phyloP scores from a whole-genome alignment of 2,888 invertebrate genomes.

The Eupithecia abbreviata region DNA sequence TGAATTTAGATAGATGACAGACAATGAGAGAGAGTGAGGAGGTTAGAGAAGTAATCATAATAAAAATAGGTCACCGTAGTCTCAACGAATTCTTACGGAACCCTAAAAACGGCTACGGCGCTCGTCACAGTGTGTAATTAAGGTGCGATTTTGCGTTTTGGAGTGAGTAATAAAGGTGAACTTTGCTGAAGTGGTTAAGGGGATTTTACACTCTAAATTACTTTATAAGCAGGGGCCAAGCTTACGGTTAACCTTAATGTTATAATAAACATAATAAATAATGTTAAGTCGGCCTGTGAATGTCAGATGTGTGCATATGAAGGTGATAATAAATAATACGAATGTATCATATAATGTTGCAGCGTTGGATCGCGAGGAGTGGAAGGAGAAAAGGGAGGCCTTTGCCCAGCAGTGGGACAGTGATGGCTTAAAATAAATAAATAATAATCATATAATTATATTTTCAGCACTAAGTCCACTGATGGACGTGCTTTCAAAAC shows the following conservation, averaged over 20 bases:
- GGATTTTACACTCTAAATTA: constrained; percentile 22
- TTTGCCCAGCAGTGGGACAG: too few relatives aligned
- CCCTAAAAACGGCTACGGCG: constrained; percentile 26
- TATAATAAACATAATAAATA: neutral
- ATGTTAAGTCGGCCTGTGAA: too few relatives aligned
- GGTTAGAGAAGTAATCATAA: neutral
- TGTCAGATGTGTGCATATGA: too few relatives aligned
- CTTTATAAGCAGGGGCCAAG: constrained; percentile 8
- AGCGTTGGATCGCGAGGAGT: too few relatives aligned
- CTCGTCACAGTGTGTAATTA: constrained; percentile 34
- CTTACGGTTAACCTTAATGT: neutral
- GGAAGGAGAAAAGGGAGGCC: too few relatives aligned
- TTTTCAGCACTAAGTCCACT: too few relatives aligned
- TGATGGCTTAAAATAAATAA: too few relatives aligned
- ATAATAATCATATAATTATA: too few relatives aligned
- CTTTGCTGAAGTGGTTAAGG: constrained; percentile 31
- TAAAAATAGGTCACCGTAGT: neutral
- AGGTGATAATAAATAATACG: too few relatives aligned
- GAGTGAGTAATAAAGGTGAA: constrained; percentile 38
- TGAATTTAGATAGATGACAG: neutral
- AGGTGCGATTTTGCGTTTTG: constrained; percentile 37
- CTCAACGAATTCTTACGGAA: neutral
- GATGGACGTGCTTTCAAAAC: too few relatives aligned
- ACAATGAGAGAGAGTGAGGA: neutral
- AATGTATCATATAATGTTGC: too few relatives aligned